A percentile compares a stretch with the other conserved stretches of the same genome.
phyloP scores from a whole-genome alignment of 2,113 vertebrate species.

The Dromas ardeola region DNA sequence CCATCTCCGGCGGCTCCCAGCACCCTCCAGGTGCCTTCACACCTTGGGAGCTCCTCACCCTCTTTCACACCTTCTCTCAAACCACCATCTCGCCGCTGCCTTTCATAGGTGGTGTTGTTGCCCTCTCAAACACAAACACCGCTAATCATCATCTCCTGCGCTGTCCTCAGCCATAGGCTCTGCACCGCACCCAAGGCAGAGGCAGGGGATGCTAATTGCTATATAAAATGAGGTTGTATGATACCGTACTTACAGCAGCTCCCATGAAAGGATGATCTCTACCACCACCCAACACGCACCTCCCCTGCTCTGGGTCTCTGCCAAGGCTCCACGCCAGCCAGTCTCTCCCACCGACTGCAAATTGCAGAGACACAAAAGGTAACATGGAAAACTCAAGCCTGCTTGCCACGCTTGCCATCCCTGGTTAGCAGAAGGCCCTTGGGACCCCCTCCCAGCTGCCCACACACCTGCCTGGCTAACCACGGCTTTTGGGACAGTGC shows the following conservation, averaged over 20 bases:
- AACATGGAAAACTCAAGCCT: background rate
- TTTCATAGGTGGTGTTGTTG: accelerated
- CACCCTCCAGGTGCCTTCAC: background rate
- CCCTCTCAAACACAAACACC: background rate
- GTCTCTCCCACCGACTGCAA: background rate
- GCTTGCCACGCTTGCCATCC: too few species aligned
- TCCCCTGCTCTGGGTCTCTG: background rate
- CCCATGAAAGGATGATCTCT: background rate
- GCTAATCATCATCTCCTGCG: accelerated
- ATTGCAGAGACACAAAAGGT: background rate
- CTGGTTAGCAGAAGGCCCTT: background rate
- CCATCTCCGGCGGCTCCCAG: background rate
- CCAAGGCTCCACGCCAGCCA: background rate
- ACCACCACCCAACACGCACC: background rate
- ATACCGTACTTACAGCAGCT: accelerated
- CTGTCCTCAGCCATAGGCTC: background rate
- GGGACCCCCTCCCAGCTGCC: background rate
- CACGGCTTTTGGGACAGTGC: background rate
- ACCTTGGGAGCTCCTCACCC: background rate
- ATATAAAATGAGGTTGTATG: background rate
- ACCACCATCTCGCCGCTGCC: accelerated
- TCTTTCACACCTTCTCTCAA: background rate
- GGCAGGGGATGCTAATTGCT: background rate
- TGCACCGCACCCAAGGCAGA: background rate
- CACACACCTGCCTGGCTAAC: background rate